These are phyloP conservation scores for Dicaeum eximium DNA, from an alignment of 2,113 vertebrate genomes.

Conservation along the genomic window DNA sequence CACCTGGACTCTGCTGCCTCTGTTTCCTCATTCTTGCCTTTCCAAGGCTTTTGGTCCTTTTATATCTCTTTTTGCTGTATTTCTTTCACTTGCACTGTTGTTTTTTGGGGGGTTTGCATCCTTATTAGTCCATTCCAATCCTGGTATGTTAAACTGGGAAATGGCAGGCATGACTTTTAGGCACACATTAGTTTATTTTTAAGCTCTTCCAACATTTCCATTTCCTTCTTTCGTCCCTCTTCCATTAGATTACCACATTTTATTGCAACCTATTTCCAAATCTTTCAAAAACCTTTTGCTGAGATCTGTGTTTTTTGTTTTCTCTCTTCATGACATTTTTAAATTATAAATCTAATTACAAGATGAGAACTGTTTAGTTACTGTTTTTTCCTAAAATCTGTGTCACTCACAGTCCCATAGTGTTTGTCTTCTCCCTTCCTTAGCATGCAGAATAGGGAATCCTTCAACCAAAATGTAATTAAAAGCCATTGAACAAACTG, in stretches of 20 bases:
- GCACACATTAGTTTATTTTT: not conserved
- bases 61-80: not conserved
- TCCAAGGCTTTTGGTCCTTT: not conserved
- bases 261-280: not conserved
- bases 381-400: not conserved
- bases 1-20: not conserved
- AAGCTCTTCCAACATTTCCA: not conserved
- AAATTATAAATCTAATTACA: not conserved
- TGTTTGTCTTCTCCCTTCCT: not conserved
- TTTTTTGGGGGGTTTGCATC: not conserved
- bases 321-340: not conserved
- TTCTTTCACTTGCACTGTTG: not conserved
- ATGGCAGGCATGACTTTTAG: not conserved
- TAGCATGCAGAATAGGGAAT: not conserved
- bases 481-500: not conserved
- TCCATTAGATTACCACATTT: not conserved
- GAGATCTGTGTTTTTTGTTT: not conserved
- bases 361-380: not conserved
- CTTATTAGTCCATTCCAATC: not conserved
- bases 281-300: not conserved
- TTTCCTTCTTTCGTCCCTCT: not conserved
- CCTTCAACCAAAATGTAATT: not conserved
- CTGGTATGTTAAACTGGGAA: not conserved
- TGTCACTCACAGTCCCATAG: not conserved
- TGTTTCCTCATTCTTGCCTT: not conserved